A percentile compares a stretch with the other conserved stretches of the same genome.
phyloP scores from a whole-genome alignment of 2,797 vertebrate species.

The Alca torda region DNA sequence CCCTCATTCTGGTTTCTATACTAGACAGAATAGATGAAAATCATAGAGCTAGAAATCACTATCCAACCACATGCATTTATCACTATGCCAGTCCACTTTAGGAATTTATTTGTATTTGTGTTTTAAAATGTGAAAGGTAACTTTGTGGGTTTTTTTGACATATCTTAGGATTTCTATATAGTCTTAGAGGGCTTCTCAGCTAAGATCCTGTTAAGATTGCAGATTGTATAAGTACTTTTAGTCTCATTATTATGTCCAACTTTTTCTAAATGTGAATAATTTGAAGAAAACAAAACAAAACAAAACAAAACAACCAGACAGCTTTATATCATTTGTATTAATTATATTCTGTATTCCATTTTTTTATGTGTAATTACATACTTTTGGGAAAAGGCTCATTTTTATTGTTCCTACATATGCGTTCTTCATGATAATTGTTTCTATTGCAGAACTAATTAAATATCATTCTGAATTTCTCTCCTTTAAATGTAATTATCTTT shows the following conservation, averaged over 20 bases:
- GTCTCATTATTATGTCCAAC: not conserved
- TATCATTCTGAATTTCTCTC: not conserved
- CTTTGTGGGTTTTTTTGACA: not conserved
- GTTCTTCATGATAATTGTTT: constrained; percentile 21
- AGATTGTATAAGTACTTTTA: not conserved
- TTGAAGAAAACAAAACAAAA: too few relatives aligned
- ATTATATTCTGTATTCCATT: not conserved
- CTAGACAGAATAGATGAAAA: not conserved
- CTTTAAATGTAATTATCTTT: constrained; percentile 11
- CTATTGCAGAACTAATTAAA: constrained; percentile 35
- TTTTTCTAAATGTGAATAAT: not conserved
- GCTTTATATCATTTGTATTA: not conserved
- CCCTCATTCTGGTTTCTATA: not conserved
- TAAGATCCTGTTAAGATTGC: not conserved
- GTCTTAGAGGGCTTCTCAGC: not conserved
- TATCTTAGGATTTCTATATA: not conserved
- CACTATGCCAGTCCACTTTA: not conserved
- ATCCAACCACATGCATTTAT: not conserved
- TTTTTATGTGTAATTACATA: not conserved
- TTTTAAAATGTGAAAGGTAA: not conserved
- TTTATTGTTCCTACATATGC: not conserved
- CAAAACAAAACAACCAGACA: fast-evolving
- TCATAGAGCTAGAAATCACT: not conserved
- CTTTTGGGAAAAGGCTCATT: not conserved
- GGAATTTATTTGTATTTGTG: not conserved